Evolutionary conservation across 2,797 vertebrate species (phyloP).

Genomic region (Siniperca undulata): DNA sequence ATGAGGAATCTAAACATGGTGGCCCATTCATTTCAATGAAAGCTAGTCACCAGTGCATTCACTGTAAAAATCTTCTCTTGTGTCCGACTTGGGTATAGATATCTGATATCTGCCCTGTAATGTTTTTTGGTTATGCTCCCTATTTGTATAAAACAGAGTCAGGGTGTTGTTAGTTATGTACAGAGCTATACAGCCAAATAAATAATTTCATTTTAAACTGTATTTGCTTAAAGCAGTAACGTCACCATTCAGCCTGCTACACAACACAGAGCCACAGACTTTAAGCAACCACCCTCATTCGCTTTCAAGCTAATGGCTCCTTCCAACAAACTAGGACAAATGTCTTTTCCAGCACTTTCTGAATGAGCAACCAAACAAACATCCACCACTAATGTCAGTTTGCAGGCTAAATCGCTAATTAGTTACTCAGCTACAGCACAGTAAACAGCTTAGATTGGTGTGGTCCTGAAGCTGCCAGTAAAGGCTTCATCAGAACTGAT

Average conservation of each 20-base stretch:
- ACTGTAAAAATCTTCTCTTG: neutral
- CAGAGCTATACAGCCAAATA: neutral
- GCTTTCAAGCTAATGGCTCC: neutral
- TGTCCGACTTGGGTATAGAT: neutral
- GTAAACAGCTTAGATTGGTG: neutral
- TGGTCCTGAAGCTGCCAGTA: neutral
- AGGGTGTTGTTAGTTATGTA: neutral
- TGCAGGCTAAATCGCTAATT: neutral
- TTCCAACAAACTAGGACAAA: constrained; percentile 5
- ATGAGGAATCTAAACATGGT: constrained; percentile 3
- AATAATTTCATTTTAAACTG: neutral
- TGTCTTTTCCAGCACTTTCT: neutral
- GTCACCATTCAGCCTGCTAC: neutral
- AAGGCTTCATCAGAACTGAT: neutral
- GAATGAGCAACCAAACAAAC: constrained; percentile 17
- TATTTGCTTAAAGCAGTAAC: constrained; percentile 8
- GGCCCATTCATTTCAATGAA: constrained; percentile 35
- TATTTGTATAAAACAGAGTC: neutral
- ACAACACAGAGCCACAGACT: neutral
- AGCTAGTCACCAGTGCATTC: neutral
- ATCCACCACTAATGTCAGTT: neutral
- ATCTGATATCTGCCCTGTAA: neutral
- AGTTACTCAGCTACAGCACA: neutral
- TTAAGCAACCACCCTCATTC: neutral
- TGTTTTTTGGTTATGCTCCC: neutral